These are phyloP conservation scores for Neoaliturus tenellus DNA, from an alignment of 2,888 invertebrate genomes.

Conservation along the genomic window DNA sequence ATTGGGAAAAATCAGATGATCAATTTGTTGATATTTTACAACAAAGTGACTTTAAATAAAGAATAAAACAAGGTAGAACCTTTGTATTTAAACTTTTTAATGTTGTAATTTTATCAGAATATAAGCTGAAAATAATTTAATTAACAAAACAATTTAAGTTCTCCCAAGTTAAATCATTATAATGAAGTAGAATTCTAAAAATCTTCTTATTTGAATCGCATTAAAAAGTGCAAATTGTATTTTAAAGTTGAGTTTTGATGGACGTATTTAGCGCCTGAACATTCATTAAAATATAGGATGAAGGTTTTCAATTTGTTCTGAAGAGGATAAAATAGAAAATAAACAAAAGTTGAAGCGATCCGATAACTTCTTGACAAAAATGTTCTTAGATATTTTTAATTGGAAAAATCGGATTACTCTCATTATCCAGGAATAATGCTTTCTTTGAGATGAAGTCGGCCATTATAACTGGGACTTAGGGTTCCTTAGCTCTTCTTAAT, in stretches of 20 bases:
- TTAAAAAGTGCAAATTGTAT: no score
- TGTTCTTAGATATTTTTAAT: conserved; percentile 63
- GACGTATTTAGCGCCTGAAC: conserved; percentile 17
- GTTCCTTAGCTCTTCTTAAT: conserved; percentile 24
- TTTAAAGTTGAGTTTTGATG: neutral
- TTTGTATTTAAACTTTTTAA: neutral
- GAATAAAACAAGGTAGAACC: neutral
- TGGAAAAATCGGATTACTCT: conserved; percentile 65
- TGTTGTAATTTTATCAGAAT: no score
- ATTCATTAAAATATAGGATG: conserved; percentile 39
- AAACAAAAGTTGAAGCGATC: conserved; percentile 7
- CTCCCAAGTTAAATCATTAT: neutral
- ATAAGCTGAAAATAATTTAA: neutral
- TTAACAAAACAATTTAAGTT: neutral
- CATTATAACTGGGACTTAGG: conserved; percentile 49
- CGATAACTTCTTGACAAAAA: conserved; percentile 47
- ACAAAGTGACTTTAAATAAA: neutral
- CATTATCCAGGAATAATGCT: conserved; percentile 62
- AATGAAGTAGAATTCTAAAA: neutral
- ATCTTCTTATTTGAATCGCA: neutral
- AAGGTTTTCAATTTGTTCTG: conserved; percentile 30
- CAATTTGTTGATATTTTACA: no score
- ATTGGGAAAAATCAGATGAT: no score
- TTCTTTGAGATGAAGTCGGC: conserved; percentile 52
- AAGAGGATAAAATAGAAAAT: conserved; percentile 14